Evolutionary conservation across 92 coral and sea anemone species (phyloP).

Genomic region (Epizoanthus rinbou): DNA sequence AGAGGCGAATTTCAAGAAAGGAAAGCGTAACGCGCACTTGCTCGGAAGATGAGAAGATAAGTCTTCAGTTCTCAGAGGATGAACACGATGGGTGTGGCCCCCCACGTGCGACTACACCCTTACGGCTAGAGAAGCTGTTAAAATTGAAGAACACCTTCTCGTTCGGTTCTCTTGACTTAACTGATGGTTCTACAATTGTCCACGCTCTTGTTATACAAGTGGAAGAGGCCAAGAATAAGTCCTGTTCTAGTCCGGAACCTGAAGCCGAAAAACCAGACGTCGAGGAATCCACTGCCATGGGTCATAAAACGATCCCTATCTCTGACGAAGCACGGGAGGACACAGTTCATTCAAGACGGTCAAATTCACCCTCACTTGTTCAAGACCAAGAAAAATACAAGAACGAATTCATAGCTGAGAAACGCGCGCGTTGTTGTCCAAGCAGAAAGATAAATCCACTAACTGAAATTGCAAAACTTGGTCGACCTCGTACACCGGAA

Average conservation of each 20-base stretch:
- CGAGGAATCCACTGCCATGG: not conserved
- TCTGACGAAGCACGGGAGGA: not conserved
- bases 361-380: not conserved
- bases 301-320: not conserved
- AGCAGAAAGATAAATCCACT: not conserved
- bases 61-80: constrained; percentile 76
- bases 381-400: not conserved
- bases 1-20: constrained; percentile 23
- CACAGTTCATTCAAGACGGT: not conserved
- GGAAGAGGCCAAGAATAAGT: constrained; percentile 1
- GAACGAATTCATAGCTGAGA: not conserved
- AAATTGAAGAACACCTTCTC: constrained; percentile 59
- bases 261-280: not conserved
- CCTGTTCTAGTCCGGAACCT: not conserved
- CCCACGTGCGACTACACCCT: constrained; percentile 30
- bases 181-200: not conserved
- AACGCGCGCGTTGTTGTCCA: not conserved
- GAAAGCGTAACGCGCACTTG: constrained; percentile 62
- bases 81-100: constrained; percentile 55
- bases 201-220: constrained; percentile 6
- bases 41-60: constrained; percentile 81
- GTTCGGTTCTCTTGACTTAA: constrained; percentile 44
- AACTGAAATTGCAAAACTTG: not conserved
- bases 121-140: constrained; percentile 54
- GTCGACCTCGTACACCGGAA: not conserved